A percentile compares a stretch with the other conserved stretches of the same genome.
phyloP scores from a whole-genome alignment of 2,888 invertebrate species.

The Hirtodrosophila histrioides region DNA sequence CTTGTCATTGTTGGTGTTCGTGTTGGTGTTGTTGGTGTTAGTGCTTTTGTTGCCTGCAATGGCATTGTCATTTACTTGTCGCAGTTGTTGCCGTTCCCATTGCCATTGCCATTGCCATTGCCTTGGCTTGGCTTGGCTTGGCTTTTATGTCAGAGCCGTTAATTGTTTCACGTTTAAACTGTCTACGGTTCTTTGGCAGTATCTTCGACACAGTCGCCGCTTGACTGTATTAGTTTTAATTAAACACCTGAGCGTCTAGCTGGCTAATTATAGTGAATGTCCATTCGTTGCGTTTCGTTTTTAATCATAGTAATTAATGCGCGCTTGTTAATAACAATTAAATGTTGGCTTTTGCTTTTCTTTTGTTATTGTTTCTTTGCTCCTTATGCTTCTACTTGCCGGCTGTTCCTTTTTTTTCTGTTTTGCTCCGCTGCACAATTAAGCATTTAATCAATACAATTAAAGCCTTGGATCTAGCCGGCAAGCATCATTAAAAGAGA shows the following conservation, averaged over 20 bases:
- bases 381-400: neutral
- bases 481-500: slow-evolving; percentile 66
- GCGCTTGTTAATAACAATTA: slow-evolving; percentile 77
- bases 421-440: slow-evolving; percentile 50
- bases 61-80: slow-evolving; percentile 32
- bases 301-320: slow-evolving; percentile 73
- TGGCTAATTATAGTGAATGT: slow-evolving; percentile 71
- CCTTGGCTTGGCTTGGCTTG: slow-evolving; percentile 37
- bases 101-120: slow-evolving; percentile 11
- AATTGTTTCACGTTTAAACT: slow-evolving; percentile 73
- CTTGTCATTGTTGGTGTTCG: slow-evolving; percentile 20
- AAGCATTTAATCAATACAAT: slow-evolving; percentile 76
- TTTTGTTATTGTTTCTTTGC: slow-evolving; percentile 20
- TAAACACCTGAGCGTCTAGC: slow-evolving; percentile 71
- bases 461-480: slow-evolving; percentile 64
- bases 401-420: neutral
- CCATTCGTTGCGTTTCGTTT: slow-evolving; percentile 44
- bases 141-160: slow-evolving; percentile 59
- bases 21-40: slow-evolving; percentile 18
- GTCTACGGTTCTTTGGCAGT: slow-evolving; percentile 22
- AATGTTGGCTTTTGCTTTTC: slow-evolving; percentile 45
- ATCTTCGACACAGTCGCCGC: slow-evolving; percentile 16
- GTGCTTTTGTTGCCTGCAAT: slow-evolving; percentile 35
- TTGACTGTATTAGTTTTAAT: slow-evolving; percentile 75
- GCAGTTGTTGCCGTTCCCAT: slow-evolving; percentile 3